phyloP scores from a whole-genome alignment of 2,888 invertebrate species.

The Patella caerulea region DNA sequence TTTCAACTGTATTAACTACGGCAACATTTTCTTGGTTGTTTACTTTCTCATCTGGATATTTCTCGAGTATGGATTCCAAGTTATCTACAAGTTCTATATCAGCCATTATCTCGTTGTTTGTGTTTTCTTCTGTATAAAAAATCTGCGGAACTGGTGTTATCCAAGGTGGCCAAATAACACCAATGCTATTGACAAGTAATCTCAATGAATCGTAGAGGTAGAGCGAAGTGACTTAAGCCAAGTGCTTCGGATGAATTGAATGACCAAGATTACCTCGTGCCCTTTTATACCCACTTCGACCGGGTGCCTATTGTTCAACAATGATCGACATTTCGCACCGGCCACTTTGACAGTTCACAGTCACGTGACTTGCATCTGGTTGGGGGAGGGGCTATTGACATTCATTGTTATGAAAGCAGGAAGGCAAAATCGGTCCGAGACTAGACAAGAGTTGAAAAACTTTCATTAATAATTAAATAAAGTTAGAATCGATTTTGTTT shows the following conservation, averaged over 20 bases:
- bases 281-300: conserved; percentile 20
- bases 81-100: not conserved
- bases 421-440: conserved; percentile 4
- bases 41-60: conserved; percentile 2
- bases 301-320: conserved; percentile 18
- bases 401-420: not conserved
- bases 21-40: conserved; percentile 18
- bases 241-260: conserved; percentile 4
- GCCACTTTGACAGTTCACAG: conserved; percentile 36
- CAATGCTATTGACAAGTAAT: not conserved
- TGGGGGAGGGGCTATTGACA: conserved; percentile 22
- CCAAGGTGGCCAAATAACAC: not conserved
- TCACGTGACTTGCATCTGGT: conserved; percentile 40
- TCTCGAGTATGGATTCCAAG: too few species aligned
- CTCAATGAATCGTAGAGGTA: not conserved
- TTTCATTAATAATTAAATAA: conserved; percentile 13
- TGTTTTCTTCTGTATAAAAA: not conserved
- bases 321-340: conserved; percentile 35
- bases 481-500: not conserved
- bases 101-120: not conserved
- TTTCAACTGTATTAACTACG: conserved; percentile 11
- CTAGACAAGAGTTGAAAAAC: not conserved
- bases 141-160: not conserved
- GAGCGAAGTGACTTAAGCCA: not conserved
- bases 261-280: conserved; percentile 11